These are phyloP conservation scores for Lota lota DNA, from an alignment of 2,113 vertebrate species.

Conservation along the genomic window DNA sequence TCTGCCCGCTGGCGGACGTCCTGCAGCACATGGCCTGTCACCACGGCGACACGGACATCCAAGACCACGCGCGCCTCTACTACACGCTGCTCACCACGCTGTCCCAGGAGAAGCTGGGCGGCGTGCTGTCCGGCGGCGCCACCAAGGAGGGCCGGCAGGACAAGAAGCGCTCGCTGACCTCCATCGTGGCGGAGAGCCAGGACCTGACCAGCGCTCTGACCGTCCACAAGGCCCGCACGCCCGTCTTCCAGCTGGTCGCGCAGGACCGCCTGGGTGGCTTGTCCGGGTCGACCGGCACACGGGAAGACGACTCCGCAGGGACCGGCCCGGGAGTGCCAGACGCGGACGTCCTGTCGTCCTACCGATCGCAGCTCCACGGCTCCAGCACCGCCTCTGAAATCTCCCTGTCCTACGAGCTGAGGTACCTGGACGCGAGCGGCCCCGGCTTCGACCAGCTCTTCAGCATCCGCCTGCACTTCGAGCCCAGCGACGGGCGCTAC, in stretches of 20 bases:
- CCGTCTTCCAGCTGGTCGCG: slow-evolving; percentile 60
- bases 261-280: neutral
- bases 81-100: slow-evolving; percentile 82
- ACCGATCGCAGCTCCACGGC: slow-evolving; percentile 62
- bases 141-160: slow-evolving; percentile 58
- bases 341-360: slow-evolving; percentile 34
- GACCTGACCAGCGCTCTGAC: slow-evolving; percentile 71
- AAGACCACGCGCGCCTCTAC: slow-evolving; percentile 83
- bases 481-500: slow-evolving; percentile 64
- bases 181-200: slow-evolving; percentile 78
- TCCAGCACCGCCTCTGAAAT: slow-evolving; percentile 61
- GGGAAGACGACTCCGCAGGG: accelerated
- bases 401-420: slow-evolving; percentile 65
- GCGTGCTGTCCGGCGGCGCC: slow-evolving; percentile 55
- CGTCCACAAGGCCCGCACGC: slow-evolving; percentile 60
- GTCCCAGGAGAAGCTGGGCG: slow-evolving; percentile 75
- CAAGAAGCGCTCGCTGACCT: slow-evolving; percentile 72
- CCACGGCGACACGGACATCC: slow-evolving; percentile 80
- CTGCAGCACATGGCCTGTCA: slow-evolving; percentile 71
- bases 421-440: slow-evolving; percentile 37
- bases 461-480: slow-evolving; percentile 79
- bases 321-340: neutral
- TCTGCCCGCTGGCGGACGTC: slow-evolving; percentile 72
- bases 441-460: slow-evolving; percentile 71
- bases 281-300: neutral